Evolutionary conservation across 2,797 vertebrate genomes (phyloP).

Genomic region (Oophaga sylvatica): DNA sequence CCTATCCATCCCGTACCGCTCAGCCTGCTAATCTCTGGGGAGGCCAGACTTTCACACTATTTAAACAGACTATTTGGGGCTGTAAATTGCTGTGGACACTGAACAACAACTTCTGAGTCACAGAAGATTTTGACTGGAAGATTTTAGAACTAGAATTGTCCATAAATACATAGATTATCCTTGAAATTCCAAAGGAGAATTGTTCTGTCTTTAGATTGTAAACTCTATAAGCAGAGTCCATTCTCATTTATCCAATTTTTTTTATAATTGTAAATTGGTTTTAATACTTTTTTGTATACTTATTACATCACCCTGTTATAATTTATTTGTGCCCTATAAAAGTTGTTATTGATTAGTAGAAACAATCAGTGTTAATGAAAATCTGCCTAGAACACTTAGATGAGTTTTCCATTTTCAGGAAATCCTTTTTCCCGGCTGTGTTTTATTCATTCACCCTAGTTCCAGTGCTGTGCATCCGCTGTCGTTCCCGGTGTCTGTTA

Average conservation of each 20-base stretch:
- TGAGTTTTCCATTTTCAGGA: too few relatives aligned
- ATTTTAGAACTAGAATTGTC: background rate
- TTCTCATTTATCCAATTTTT: background rate
- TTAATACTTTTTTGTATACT: background rate
- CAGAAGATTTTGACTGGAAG: background rate
- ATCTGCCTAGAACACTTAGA: background rate
- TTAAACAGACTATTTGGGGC: slow-evolving; percentile 13
- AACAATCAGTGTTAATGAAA: background rate
- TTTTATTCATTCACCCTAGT: too few relatives aligned
- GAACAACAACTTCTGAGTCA: background rate
- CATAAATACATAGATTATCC: background rate
- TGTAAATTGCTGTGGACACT: background rate
- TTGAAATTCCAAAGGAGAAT: background rate
- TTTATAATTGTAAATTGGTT: background rate
- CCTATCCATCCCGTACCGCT: slow-evolving; percentile 8
- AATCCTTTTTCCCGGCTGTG: too few relatives aligned
- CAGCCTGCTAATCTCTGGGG: slow-evolving; percentile 20
- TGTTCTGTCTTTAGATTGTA: background rate
- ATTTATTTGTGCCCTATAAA: background rate
- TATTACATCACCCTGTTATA: background rate
- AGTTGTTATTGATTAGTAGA: background rate
- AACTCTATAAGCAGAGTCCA: background rate
- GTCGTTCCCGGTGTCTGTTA: too few relatives aligned
- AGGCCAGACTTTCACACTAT: slow-evolving; percentile 37
- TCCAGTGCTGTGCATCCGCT: too few relatives aligned